Evolutionary conservation across 2,113 vertebrate species (phyloP), one percentile per base, ranked within the genome.

Genomic region (Tragelaphus buxtoni): DNA sequence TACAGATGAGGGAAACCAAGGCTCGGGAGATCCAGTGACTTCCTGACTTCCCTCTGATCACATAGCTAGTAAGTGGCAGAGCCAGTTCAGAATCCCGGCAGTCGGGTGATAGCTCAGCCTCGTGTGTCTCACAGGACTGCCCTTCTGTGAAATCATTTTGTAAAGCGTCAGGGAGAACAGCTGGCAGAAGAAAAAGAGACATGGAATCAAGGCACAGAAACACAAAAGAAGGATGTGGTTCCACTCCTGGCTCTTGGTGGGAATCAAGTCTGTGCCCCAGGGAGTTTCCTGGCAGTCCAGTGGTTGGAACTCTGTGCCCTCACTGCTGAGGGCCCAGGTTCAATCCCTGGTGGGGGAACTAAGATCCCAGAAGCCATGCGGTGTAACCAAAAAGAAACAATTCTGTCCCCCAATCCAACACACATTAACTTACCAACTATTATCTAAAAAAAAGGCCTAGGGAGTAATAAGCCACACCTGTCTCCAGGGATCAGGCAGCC

Each of bases 111-210:
- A 63, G 74, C 10, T 60, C 17, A 47, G 42, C 28, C 42, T 22
- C 39, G 11, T 18, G 14, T 35, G 22, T 47, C 28, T 30, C 9
- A 47, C 32, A 65, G 30, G n/a, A 60, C 24, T 9, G 56, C 35
- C 90, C 20, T 9, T 9, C 1, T 0, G 42, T 30, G 72, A 65
- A 32, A 53, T 4, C 2, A 24, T 7, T 45, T 72, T 11, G 47
- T 4, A 42, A 85, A 17, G 56, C 0, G 0, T 11, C 65, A 69
- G 24, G 16, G 61, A 1, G 51, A 2, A n/a, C 4, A 3, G 42
- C 61, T 32, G 55, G 61, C 80, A 51, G 47, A 79, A 47, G 76
- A 80, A 35, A 77, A 28, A 35, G n/a, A 35, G n/a, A 26, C 16
- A 12, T 0, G 1, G 55, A 16, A 9, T 11, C 9, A 3, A 53